These are phyloP conservation scores for Catamblyrhynchus diadema DNA, from an alignment of 2,797 vertebrate species.

Conservation along the genomic window DNA sequence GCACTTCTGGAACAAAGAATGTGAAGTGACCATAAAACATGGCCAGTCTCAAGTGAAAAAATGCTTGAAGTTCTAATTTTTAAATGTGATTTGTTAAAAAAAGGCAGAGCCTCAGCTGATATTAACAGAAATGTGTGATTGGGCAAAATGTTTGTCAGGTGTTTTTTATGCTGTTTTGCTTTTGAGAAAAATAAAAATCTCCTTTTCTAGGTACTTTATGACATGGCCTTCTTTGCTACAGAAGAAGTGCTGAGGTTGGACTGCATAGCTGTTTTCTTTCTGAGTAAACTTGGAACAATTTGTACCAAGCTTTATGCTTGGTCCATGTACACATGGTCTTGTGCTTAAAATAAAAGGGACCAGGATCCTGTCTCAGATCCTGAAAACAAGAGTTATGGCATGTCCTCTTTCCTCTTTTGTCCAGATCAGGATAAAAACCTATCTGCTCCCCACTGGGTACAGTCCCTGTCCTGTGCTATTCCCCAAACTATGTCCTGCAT, in stretches of 20 bases:
- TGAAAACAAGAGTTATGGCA: background rate
- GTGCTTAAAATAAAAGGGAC: background rate
- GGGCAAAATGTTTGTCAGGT: accelerated
- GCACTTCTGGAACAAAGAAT: background rate
- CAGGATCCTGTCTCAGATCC: background rate
- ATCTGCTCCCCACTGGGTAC: background rate
- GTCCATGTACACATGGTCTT: background rate
- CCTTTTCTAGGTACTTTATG: background rate
- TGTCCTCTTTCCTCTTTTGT: background rate
- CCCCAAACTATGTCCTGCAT: background rate
- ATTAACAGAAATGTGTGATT: background rate
- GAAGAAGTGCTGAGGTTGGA: background rate
- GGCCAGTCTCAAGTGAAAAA: background rate
- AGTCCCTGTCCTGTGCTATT: background rate
- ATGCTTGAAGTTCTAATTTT: background rate
- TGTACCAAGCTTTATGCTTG: background rate
- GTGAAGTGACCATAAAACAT: background rate
- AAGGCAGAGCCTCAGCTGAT: background rate
- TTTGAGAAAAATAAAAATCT: background rate
- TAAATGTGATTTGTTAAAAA: background rate
- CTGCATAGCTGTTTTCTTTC: background rate
- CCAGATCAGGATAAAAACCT: background rate
- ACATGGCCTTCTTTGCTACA: background rate
- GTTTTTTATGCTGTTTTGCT: background rate
- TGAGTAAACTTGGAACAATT: background rate